Evolutionary conservation across 2,888 invertebrate species (phyloP).

Genomic region (Trichopoda pennipes): DNA sequence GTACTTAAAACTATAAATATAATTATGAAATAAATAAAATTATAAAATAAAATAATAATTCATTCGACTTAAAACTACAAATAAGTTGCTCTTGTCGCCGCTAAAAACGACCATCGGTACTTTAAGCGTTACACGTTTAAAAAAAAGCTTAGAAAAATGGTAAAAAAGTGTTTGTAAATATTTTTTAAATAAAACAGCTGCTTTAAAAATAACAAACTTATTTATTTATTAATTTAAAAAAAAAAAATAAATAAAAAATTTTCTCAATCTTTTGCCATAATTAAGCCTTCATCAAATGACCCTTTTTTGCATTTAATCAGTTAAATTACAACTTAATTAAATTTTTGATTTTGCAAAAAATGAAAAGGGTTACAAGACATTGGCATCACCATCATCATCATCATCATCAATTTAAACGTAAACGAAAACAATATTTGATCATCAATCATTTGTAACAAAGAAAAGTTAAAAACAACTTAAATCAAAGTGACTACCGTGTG

Average conservation of each 20-base stretch:
- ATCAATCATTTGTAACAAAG: slow-evolving; percentile 59
- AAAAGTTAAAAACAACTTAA: slow-evolving; percentile 43
- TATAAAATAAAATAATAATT: too few species aligned
- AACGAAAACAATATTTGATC: slow-evolving; percentile 32
- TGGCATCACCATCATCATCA: slow-evolving; percentile 23
- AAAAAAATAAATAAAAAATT: not conserved
- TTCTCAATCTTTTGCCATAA: not conserved
- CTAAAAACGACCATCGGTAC: too few species aligned
- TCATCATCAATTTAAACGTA: slow-evolving; percentile 32
- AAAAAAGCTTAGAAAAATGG: too few species aligned
- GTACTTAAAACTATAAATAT: too few species aligned
- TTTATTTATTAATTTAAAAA: too few species aligned
- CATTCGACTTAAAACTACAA: too few species aligned
- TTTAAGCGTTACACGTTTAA: too few species aligned
- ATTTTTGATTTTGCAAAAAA: slow-evolving; percentile 22
- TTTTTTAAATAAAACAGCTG: too few species aligned
- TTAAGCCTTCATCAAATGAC: not conserved
- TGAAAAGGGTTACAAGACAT: not conserved
- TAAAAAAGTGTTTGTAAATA: too few species aligned
- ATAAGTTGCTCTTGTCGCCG: too few species aligned
- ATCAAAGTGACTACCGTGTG: slow-evolving; percentile 59
- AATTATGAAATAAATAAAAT: too few species aligned
- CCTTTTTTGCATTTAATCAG: slow-evolving; percentile 19
- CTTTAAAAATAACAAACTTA: too few species aligned
- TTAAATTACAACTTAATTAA: slow-evolving; percentile 58